Conservation (phyloP, 2,113 vertebrate species). For the Uria aalge region DNA sequence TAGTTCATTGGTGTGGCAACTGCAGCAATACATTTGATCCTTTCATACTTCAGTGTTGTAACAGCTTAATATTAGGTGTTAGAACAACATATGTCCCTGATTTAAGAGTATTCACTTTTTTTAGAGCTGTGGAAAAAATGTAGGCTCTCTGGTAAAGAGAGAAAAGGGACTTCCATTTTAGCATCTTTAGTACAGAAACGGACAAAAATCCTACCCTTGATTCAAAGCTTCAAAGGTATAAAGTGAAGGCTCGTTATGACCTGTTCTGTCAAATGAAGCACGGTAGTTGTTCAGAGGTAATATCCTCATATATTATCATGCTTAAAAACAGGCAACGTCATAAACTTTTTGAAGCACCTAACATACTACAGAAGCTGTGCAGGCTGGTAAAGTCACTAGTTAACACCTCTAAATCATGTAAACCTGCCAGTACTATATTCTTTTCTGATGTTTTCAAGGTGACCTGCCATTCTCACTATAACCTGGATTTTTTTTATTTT, state of each 20-base stretch:
- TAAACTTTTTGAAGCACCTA: slow-evolving; percentile 42
- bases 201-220: slow-evolving; percentile 7
- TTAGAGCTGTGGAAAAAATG: not conserved
- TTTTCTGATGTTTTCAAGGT: slow-evolving; percentile 15
- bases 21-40: too few species aligned
- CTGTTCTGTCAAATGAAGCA: slow-evolving; percentile 40
- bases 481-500: not conserved
- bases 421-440: not conserved
- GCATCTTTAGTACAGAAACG: not conserved
- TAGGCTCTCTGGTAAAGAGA: not conserved
- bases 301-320: slow-evolving; percentile 21
- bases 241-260: slow-evolving; percentile 23
- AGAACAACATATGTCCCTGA: not conserved
- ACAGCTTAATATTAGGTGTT: not conserved
- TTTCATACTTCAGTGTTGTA: not conserved
- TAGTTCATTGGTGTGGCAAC: too few species aligned
- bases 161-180: not conserved
- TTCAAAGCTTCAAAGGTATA: slow-evolving; percentile 13
- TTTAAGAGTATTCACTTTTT: not conserved
- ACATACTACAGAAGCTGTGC: not conserved
- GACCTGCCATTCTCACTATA: not conserved
- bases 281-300: slow-evolving; percentile 17
- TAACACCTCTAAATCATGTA: slow-evolving; percentile 25
- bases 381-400: slow-evolving; percentile 3
- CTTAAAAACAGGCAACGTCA: slow-evolving; percentile 23